A percentile compares a stretch with the other conserved stretches of the same genome.
These are phyloP conservation scores for Cariama cristata DNA, from an alignment of 2,113 vertebrate genomes.

Conservation along the genomic window DNA sequence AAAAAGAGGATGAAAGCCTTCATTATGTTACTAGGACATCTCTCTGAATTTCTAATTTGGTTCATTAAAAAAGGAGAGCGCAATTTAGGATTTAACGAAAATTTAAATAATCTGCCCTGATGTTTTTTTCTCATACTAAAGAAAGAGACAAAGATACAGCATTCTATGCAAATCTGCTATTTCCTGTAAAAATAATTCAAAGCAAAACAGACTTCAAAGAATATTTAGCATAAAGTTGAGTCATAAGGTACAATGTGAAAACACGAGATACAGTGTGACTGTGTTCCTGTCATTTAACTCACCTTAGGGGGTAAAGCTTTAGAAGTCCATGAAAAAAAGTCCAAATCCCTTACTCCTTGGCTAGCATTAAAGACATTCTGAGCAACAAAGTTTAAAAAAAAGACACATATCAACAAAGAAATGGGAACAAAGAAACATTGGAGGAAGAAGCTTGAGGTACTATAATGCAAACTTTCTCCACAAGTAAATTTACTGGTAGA, in stretches of 20 bases:
- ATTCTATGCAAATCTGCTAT: background rate
- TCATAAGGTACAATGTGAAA: conserved; percentile 62
- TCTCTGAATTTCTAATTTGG: background rate
- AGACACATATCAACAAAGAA: conserved; percentile 88
- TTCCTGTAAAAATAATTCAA: conserved; percentile 2
- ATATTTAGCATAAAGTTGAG: conserved; percentile 1
- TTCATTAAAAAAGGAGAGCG: background rate
- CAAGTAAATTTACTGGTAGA: conserved; percentile 8
- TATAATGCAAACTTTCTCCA: conserved; percentile 54
- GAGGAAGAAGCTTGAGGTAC: conserved; percentile 68
- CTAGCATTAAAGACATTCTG: conserved; percentile 99
- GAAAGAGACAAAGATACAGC: background rate
- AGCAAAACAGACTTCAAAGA: conserved; percentile 24
- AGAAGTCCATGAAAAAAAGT: conserved; percentile 95
- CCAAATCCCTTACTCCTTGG: conserved; percentile 97
- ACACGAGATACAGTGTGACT: conserved; percentile 65
- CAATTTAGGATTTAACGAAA: background rate
- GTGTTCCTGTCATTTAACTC: conserved; percentile 85
- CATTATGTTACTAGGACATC: background rate
- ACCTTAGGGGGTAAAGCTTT: conserved; percentile 94
- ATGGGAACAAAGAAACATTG: conserved; percentile 72
- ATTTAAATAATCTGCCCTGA: background rate
- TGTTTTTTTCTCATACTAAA: background rate
- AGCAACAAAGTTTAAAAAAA: conserved; percentile 92
- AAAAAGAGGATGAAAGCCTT: background rate